phyloP scores from a whole-genome alignment of 92 coral and sea anemone species.

The Bergia puertoricense region DNA sequence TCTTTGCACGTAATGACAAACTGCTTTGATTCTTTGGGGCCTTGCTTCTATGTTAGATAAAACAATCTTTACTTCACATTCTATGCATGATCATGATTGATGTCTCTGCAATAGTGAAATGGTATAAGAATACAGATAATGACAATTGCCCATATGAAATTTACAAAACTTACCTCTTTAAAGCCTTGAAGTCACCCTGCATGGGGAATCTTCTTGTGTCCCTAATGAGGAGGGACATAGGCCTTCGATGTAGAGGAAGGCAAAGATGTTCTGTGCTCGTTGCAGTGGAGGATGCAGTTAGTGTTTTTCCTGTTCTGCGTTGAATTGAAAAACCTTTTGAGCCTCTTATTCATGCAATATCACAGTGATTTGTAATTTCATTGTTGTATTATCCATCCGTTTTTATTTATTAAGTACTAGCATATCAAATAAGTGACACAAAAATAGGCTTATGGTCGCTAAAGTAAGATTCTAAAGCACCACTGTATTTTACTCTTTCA shows the following conservation, averaged over 20 bases:
- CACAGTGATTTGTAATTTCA: not conserved
- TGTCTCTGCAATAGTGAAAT: too few species aligned
- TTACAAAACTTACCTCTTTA: slow-evolving; percentile 46
- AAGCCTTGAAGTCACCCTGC: slow-evolving; percentile 25
- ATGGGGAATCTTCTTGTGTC: slow-evolving; percentile 27
- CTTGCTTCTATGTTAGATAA: too few species aligned
- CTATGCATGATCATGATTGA: too few species aligned
- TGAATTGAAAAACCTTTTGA: not conserved
- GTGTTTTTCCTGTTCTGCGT: slow-evolving; percentile 12
- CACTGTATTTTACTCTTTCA: slow-evolving; percentile 42
- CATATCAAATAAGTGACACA: slow-evolving; percentile 37
- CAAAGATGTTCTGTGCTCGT: slow-evolving; percentile 2
- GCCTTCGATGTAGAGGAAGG: not conserved
- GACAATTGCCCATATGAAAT: too few species aligned
- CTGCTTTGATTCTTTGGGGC: not conserved
- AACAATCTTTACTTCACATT: too few species aligned
- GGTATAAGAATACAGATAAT: too few species aligned
- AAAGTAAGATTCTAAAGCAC: slow-evolving; percentile 66
- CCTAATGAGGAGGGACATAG: slow-evolving; percentile 10
- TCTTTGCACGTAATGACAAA: not conserved
- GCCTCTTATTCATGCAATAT: not conserved
- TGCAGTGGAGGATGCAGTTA: not conserved
- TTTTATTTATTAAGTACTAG: slow-evolving; percentile 3
- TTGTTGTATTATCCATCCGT: not conserved
- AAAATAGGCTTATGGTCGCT: slow-evolving; percentile 70